Percentiles rank a stretch among this genome's conserved stretches.
Evolutionary conservation across 2,113 vertebrate species (phyloP).

Genomic region (Butorides virescens): DNA sequence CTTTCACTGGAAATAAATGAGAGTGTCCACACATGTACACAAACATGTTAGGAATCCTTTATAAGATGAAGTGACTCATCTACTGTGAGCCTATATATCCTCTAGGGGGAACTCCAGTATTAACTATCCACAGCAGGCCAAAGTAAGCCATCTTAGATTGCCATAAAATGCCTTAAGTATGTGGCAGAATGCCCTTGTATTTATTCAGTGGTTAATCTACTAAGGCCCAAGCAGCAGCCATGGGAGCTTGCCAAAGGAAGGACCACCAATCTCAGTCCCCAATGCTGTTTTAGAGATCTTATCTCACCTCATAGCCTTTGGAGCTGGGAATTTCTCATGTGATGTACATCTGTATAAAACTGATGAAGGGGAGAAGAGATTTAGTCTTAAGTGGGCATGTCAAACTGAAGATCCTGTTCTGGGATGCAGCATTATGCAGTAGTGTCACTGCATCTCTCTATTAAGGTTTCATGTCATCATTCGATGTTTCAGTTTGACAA

Average conservation of each 20-base stretch:
- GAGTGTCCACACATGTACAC: fast-evolving
- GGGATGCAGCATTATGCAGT: background rate
- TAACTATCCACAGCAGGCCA: background rate
- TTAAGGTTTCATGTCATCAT: background rate
- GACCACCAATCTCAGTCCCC: background rate
- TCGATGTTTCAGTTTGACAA: background rate
- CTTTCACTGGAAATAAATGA: background rate
- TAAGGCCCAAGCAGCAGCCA: background rate
- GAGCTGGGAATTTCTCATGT: background rate
- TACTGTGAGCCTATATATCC: background rate
- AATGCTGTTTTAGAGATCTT: background rate
- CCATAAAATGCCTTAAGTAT: background rate
- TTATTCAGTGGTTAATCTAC: background rate
- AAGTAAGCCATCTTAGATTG: background rate
- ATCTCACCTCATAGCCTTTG: background rate
- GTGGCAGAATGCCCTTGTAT: background rate
- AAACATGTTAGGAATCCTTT: background rate
- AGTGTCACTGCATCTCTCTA: background rate
- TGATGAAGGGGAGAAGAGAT: background rate
- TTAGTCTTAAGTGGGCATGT: background rate
- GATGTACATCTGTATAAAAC: background rate
- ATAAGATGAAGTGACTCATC: background rate
- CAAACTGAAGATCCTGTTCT: background rate
- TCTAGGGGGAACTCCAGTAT: constrained; percentile 49
- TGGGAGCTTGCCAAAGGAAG: background rate